Conservation (phyloP, 2,797 vertebrate genomes). For the Hylomyscus alleni region DNA sequence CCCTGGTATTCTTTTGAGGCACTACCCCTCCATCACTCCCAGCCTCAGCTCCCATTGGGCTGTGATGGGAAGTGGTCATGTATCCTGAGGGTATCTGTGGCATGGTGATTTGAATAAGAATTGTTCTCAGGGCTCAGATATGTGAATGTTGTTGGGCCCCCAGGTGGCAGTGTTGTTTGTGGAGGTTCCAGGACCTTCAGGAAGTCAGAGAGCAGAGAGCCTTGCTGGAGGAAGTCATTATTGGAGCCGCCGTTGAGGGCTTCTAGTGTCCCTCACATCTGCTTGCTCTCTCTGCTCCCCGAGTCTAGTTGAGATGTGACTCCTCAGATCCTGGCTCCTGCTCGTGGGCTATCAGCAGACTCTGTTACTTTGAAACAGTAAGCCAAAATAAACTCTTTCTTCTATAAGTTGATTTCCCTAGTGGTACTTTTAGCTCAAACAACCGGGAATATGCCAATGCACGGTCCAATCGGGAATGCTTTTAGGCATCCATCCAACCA, state of each 20-base stretch:
- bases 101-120: not conserved
- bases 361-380: not conserved
- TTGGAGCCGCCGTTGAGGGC: not conserved
- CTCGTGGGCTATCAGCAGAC: not conserved
- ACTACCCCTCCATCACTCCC: too few species aligned
- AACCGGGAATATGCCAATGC: not conserved
- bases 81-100: not conserved
- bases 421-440: not conserved
- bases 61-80: not conserved
- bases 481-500: not conserved
- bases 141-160: not conserved
- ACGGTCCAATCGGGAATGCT: not conserved
- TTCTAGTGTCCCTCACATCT: not conserved
- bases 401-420: not conserved
- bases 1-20: constrained; percentile 9
- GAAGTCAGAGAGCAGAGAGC: not conserved
- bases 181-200: not conserved
- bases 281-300: not conserved
- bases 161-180: not conserved
- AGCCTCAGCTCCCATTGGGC: not conserved
- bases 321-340: too few species aligned
- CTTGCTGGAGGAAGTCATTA: not conserved
- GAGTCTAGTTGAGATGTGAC: not conserved
- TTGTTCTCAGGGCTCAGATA: not conserved
- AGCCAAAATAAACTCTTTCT: not conserved